Evolutionary conservation across 2,888 invertebrate genomes (phyloP).

Genomic region (Mythimna albipuncta): DNA sequence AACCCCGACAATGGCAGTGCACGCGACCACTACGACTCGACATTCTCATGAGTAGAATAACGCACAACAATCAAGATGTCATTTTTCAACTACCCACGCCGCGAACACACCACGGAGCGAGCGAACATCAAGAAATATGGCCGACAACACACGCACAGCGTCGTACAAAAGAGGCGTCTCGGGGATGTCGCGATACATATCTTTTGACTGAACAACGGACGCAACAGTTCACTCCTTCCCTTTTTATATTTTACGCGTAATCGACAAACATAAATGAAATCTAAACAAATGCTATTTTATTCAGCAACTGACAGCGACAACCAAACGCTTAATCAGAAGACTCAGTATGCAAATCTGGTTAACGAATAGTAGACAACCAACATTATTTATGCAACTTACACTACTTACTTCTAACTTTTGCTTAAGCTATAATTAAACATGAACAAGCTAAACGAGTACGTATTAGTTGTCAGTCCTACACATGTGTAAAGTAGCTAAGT

Average conservation of each 20-base stretch:
- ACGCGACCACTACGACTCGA: slow-evolving; percentile 84
- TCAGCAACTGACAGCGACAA: slow-evolving; percentile 65
- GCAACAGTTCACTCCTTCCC: slow-evolving; percentile 79
- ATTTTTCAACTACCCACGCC: slow-evolving; percentile 91
- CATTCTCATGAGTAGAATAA: slow-evolving; percentile 90
- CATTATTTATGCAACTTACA: slow-evolving; percentile 34
- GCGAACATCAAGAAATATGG: slow-evolving; percentile 87
- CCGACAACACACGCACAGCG: slow-evolving; percentile 86
- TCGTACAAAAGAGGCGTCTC: slow-evolving; percentile 86
- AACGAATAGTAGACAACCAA: slow-evolving; percentile 42
- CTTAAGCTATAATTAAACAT: slow-evolving; percentile 47
- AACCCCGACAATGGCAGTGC: slow-evolving; percentile 83
- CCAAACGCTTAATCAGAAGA: slow-evolving; percentile 52
- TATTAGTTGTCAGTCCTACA: slow-evolving; percentile 62
- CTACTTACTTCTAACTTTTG: slow-evolving; percentile 25
- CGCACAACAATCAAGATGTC: slow-evolving; percentile 91
- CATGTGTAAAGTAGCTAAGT: slow-evolving; percentile 78
- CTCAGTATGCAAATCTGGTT: slow-evolving; percentile 47
- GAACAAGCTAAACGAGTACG: slow-evolving; percentile 58
- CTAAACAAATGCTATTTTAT: slow-evolving; percentile 68
- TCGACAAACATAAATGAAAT: slow-evolving; percentile 72
- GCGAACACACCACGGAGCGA: slow-evolving; percentile 76
- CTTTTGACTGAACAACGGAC: slow-evolving; percentile 82
- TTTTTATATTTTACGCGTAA: slow-evolving; percentile 80
- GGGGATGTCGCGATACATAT: slow-evolving; percentile 87